phyloP scores from a whole-genome alignment of 2,797 vertebrate genomes.

The Taeniopygia guttata region DNA sequence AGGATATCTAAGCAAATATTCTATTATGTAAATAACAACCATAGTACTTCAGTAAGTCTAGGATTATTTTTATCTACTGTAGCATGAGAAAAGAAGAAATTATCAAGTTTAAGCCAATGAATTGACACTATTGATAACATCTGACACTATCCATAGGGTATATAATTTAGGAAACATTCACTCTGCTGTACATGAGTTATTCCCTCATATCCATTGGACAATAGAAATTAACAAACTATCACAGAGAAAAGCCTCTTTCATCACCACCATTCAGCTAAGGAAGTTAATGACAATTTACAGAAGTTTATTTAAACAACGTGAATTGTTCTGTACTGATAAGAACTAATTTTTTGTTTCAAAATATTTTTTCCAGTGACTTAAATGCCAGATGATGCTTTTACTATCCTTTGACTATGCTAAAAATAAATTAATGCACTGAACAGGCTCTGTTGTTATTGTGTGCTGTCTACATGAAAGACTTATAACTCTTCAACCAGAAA shows the following conservation, averaged over 20 bases:
- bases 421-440: neutral
- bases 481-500: neutral
- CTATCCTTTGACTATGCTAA: neutral
- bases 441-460: neutral
- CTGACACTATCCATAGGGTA: neutral
- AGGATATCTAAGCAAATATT: neutral
- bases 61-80: neutral
- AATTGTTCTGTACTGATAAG: neutral
- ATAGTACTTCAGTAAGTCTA: neutral
- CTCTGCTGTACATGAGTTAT: neutral
- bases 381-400: neutral
- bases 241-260: neutral
- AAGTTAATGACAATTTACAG: neutral
- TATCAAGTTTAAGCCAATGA: neutral
- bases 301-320: neutral
- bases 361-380: neutral
- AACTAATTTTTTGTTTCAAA: neutral
- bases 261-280: neutral
- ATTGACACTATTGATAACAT: neutral
- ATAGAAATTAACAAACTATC: neutral
- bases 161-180: neutral
- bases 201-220: neutral
- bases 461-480: neutral
- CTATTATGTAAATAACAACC: neutral
- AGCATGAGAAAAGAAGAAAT: neutral